Percentiles rank a stretch among this genome's conserved stretches.
Evolutionary conservation across 2,113 vertebrate genomes (phyloP).

Genomic region (Taxidea taxus): DNA sequence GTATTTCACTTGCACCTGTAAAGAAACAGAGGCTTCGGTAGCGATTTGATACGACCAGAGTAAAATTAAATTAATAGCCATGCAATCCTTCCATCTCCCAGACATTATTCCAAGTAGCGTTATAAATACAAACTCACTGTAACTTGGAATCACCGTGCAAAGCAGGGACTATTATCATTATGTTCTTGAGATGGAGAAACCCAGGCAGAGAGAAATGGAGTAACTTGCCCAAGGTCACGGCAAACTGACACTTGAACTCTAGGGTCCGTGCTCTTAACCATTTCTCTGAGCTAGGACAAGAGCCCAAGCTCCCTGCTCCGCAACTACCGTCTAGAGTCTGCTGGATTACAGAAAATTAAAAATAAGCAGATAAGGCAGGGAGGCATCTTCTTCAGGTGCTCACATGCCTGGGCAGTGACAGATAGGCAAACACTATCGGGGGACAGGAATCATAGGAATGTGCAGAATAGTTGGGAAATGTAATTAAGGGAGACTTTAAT

Average conservation of each 20-base stretch:
- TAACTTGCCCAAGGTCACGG: background rate
- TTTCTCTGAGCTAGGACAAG: background rate
- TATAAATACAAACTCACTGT: background rate
- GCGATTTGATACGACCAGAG: background rate
- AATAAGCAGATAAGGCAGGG: background rate
- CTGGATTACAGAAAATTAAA: slow-evolving; percentile 12
- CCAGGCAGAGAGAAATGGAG: background rate
- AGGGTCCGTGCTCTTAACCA: background rate
- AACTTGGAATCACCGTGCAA: background rate
- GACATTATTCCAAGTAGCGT: background rate
- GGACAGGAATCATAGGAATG: background rate
- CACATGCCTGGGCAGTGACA: background rate
- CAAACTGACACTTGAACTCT: background rate
- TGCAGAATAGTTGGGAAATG: slow-evolving; percentile 36
- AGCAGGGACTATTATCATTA: background rate
- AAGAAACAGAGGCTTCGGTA: background rate
- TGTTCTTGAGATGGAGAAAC: background rate
- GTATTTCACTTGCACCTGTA: background rate
- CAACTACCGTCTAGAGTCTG: background rate
- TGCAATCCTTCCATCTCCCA: background rate
- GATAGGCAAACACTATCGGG: background rate
- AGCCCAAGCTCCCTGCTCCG: background rate
- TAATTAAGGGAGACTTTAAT: background rate
- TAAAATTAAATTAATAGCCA: background rate
- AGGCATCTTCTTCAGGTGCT: background rate